phyloP scores from a whole-genome alignment of 53 echinoderm and acorn worm genomes.

The Crossaster papposus region DNA sequence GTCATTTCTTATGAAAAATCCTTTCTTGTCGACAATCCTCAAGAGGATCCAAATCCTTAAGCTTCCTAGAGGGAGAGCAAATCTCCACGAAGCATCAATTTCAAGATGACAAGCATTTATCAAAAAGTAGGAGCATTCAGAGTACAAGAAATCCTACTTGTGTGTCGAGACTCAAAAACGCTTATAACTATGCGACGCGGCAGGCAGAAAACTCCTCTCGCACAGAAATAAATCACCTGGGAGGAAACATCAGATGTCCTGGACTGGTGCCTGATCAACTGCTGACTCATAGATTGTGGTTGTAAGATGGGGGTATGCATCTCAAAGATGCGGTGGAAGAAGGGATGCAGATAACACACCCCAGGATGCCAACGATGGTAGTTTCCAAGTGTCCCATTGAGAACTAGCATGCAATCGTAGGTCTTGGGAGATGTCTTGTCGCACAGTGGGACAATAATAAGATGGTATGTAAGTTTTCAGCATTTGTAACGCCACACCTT shows the following conservation, averaged over 20 bases:
- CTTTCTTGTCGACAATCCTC: neutral
- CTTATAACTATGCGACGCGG: constrained; percentile 6
- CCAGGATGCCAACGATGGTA: neutral
- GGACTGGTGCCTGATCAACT: neutral
- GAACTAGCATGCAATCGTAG: constrained; percentile 12
- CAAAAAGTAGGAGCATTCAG: neutral
- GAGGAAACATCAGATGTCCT: neutral
- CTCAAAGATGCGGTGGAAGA: neutral
- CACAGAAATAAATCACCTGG: neutral
- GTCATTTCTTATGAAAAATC: neutral
- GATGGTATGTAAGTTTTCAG: constrained; percentile 24
- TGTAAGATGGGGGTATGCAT: neutral
- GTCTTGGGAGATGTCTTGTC: constrained; percentile 3
- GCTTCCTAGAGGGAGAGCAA: neutral
- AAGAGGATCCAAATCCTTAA: neutral
- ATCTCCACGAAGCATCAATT: neutral
- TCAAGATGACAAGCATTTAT: neutral
- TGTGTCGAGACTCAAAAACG: neutral
- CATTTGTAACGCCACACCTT: neutral
- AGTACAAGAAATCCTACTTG: constrained; percentile 15
- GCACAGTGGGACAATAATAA: constrained; percentile 35
- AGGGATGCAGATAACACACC: neutral
- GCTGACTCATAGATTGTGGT: neutral
- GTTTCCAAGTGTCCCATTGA: neutral
- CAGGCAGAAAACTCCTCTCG: neutral